Evolutionary conservation across 2,797 vertebrate genomes (phyloP), one percentile per base, ranked within the genome.

Genomic region (Strix occidentalis): DNA sequence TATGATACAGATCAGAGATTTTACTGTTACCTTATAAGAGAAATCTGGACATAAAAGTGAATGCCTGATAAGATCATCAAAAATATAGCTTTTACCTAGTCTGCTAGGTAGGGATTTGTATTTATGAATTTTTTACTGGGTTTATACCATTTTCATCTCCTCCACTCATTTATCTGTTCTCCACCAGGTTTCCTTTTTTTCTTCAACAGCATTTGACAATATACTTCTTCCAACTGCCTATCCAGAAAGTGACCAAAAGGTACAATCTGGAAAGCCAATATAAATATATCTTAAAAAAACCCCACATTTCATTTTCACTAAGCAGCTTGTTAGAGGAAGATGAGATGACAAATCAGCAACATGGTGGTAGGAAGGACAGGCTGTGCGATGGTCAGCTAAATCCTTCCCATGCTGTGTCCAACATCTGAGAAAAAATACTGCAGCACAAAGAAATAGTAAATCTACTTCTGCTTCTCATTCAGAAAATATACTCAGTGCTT

Each of bases 391-490:
- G 35, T 86, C 83, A 86, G 50, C 69, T 82, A 83, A 96, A 79
- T 91, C 43, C 37, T 39, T 92, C 50, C 60, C 19, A 16, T 28
- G 17, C 16, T 80, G 50, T 56, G 43, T 63, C 57, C 92, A 95
- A 79, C 8, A 81, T 37, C 57, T 81, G 45, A 89, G 72, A 79
- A 95, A 81, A 84, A 83, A 13, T 15, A 87, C 41, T 57, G 20
- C 56, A 70, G 16, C 63, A 35, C 51, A 89, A 93, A 79, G 60
- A 95, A 93, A 56, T 13, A 39, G 41, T 50, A 76, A 63, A 51
- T 76, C n/a, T 74, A 51, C 10, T 54, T 88, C 63, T 89, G 14
- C 51, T 87, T 87, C 58, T 91, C 68, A 90, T 95, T 96, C 79
- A 75, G 68, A 80, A 91, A 68, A 69, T 48, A 65, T 18, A 78